Conservation (phyloP, 2,888 invertebrate genomes). For the Arenicola marina region DNA sequence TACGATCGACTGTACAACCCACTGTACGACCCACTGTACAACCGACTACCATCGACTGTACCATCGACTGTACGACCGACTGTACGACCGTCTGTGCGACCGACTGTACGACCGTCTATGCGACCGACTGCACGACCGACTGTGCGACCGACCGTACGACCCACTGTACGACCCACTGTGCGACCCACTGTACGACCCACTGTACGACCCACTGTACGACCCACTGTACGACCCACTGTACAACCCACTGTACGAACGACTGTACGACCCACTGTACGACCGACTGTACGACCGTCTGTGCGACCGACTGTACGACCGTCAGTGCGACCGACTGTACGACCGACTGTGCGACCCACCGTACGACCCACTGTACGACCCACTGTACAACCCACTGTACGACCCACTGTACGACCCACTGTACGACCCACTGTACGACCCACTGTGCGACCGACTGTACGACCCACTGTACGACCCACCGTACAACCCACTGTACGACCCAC, state of each 20-base stretch:
- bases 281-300: background rate
- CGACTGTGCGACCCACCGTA: too few relatives aligned
- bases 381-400: background rate
- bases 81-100: too few relatives aligned
- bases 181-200: background rate
- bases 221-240: background rate
- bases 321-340: background rate
- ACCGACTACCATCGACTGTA: background rate
- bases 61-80: background rate
- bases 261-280: background rate
- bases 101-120: too few relatives aligned
- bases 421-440: background rate
- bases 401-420: slow-evolving; percentile 1
- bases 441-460: too few relatives aligned
- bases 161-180: background rate
- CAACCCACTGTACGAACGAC: background rate
- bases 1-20: background rate
- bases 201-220: background rate
- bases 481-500: background rate
- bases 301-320: too few relatives aligned
- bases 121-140: too few relatives aligned
- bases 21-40: background rate
- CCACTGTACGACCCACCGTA: background rate
- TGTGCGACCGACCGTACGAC: too few relatives aligned
- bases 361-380: background rate